Base-by-base conservation (phyloP, 2,888 invertebrate species). In the Branchellion lobata region DNA sequence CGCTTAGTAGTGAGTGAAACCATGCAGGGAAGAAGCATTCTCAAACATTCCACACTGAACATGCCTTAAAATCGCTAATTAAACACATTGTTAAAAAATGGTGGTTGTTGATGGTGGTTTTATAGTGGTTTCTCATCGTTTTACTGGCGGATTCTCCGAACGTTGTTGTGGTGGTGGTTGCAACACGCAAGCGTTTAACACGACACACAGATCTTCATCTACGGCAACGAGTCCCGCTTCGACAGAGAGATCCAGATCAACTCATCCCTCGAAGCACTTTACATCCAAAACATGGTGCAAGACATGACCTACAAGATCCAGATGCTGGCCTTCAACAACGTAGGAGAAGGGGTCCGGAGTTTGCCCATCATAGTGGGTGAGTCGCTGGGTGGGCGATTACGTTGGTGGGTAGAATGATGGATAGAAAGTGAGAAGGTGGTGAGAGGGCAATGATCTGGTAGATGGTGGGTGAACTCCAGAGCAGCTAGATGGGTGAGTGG, bases 291-390 rank as follows among this genome's bases (percentile, higher is more conserved):
- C 85, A 89, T 98, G 79, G 92, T 93, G 18, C 90, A 92, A 1
- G 94, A 94, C 78, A 92, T 93, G 1, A 90, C 92, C 1, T 98
- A 97, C 88, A 93, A 92, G 82, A 94, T 96, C 0, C 91, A 93
- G 81, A 92, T 97, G 18, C 94, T 95, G 14, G 96, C 96, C 0
- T 91, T 93, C 84, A 97, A 96, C 0, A 91, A 91, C 81, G 91
- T 92, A 1, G 98, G 98, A 0, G 91, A 92, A 79, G 97, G 98
- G 11, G 82, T 83, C 14, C 85, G 84, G 84, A 86, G 86, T 81
- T 84, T 76, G n/a, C 80, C 81, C 18, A 73, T 81, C 61, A 34
- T 80, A 21, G 36, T 82, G 24, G 82, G 82, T 82, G 24, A 31
- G 75, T 80, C n/a, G n/a, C n/a, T n/a, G n/a, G n/a, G n/a, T n/a